These are phyloP conservation scores for Eriocheir sinensis DNA, from an alignment of 1,140 invertebrate species.

Conservation along the genomic window DNA sequence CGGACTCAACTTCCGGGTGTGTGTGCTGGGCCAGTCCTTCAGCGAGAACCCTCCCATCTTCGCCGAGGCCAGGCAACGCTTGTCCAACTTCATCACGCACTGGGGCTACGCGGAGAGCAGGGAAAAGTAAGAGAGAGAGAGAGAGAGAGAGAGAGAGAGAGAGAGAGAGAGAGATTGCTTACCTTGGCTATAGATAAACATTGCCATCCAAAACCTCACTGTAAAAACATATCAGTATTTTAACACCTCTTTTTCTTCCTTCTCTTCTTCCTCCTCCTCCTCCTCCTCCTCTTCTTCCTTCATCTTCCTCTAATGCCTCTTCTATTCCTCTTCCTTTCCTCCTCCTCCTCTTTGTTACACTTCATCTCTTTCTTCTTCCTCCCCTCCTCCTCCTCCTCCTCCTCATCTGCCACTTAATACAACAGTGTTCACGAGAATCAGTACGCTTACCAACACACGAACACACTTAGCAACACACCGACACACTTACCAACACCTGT, in stretches of 20 bases:
- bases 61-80: conserved; percentile 82
- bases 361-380: background rate
- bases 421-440: too few species aligned
- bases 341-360: background rate
- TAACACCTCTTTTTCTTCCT: background rate
- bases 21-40: conserved; percentile 86
- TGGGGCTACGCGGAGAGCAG: conserved; percentile 86
- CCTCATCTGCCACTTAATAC: background rate
- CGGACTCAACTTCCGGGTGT: conserved; percentile 85
- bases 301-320: background rate
- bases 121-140: conserved; percentile 79
- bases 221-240: too few species aligned
- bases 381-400: background rate
- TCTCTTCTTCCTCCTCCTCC: background rate
- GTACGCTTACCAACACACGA: too few species aligned
- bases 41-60: conserved; percentile 85
- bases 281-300: background rate
- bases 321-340: too few species aligned
- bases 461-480: too few species aligned
- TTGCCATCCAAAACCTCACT: too few species aligned
- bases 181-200: too few species aligned
- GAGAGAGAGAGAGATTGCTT: too few species aligned
- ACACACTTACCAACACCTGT: too few species aligned
- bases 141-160: too few species aligned
- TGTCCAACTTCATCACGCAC: conserved; percentile 84